Evolutionary conservation across 1,140 invertebrate species (phyloP).

Genomic region (Macrostomum lignano): DNA sequence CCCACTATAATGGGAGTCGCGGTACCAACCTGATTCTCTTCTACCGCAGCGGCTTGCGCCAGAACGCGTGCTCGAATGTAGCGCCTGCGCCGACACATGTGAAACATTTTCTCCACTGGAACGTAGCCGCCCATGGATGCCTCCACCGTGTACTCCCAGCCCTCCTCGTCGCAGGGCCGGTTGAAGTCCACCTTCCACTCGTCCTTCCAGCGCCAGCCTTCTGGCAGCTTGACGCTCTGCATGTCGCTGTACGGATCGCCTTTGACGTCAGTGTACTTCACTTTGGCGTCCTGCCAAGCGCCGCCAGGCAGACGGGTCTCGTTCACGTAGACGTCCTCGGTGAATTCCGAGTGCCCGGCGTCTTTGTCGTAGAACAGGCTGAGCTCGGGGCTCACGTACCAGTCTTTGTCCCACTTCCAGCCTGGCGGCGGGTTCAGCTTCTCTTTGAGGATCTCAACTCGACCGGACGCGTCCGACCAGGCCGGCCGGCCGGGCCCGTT

Average conservation of each 20-base stretch:
- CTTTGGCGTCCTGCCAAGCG: too few species aligned
- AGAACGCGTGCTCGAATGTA: conserved; percentile 26
- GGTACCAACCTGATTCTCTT: too few species aligned
- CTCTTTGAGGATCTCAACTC: conserved; percentile 23
- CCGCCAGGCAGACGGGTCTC: conserved; percentile 26
- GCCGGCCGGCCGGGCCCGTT: too few species aligned
- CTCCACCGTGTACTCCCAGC: conserved; percentile 29
- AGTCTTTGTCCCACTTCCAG: conserved; percentile 30
- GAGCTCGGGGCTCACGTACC: conserved; percentile 30
- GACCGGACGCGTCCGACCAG: conserved; percentile 29
- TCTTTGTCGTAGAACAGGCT: conserved; percentile 29
- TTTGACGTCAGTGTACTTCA: conserved; percentile 3
- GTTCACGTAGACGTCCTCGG: conserved; percentile 30
- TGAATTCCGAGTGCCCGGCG: conserved; percentile 25
- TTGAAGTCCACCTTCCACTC: conserved; percentile 29
- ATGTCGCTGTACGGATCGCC: neutral
- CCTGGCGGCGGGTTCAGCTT: conserved; percentile 24
- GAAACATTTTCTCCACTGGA: conserved; percentile 29
- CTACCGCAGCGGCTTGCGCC: too few species aligned
- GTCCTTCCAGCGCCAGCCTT: conserved; percentile 30
- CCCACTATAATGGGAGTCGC: too few species aligned
- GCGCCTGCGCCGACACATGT: conserved; percentile 27
- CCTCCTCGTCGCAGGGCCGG: conserved; percentile 16
- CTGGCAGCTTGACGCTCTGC: conserved; percentile 14
- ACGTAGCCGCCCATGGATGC: conserved; percentile 27